These are phyloP conservation scores for Rhineura floridana DNA, from an alignment of 2,113 vertebrate genomes.

Conservation along the genomic window DNA sequence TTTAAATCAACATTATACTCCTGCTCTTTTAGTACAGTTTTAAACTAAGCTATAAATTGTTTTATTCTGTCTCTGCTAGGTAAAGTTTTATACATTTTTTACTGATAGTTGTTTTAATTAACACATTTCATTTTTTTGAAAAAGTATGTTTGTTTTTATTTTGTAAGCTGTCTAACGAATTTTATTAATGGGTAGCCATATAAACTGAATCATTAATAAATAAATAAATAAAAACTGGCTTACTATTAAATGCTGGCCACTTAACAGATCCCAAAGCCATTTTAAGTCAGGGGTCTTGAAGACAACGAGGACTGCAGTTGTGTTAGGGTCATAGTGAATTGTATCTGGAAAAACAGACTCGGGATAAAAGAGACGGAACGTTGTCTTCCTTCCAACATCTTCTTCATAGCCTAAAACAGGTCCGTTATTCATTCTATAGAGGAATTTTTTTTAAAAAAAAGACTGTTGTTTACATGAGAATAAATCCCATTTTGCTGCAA, in stretches of 20 bases:
- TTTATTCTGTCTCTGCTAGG: neutral
- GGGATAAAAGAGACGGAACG: slow-evolving; percentile 83
- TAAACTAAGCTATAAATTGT: neutral
- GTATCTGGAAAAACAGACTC: slow-evolving; percentile 82
- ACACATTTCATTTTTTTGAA: neutral
- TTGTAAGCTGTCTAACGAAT: neutral
- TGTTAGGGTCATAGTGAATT: slow-evolving; percentile 76
- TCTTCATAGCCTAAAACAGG: slow-evolving; percentile 82
- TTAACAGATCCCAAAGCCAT: slow-evolving; percentile 77
- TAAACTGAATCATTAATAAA: neutral
- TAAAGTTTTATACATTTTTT: neutral
- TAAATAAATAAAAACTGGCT: slow-evolving; percentile 53
- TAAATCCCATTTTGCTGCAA: neutral
- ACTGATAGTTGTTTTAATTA: neutral
- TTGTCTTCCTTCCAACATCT: slow-evolving; percentile 82
- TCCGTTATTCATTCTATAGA: slow-evolving; percentile 81
- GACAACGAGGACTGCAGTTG: slow-evolving; percentile 72
- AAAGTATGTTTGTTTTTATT: neutral
- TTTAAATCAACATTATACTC: neutral
- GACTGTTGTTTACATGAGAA: neutral
- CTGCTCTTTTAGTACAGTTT: neutral
- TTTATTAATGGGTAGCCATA: neutral
- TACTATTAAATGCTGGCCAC: slow-evolving; percentile 70
- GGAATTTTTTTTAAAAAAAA: slow-evolving; percentile 36
- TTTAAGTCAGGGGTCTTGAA: slow-evolving; percentile 81